Evolutionary conservation across 2,113 vertebrate genomes (phyloP), one percentile per base, ranked within the genome.

Genomic region (Myanophis thanlyinensis): DNA sequence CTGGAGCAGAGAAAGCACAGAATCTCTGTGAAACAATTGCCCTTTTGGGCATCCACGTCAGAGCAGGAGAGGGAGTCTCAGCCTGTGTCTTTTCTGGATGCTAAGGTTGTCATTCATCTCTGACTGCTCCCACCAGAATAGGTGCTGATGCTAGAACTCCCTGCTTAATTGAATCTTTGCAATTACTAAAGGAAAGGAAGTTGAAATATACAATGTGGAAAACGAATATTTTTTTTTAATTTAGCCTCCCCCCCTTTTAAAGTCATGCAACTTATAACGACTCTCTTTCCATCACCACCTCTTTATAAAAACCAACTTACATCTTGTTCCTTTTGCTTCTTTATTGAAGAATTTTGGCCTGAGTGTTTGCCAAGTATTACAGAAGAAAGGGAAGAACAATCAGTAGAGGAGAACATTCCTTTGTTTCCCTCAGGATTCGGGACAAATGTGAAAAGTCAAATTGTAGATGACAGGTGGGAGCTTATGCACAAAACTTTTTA

Each of bases 381-480:
- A 89, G 96, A 97, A 93, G 93, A 97, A 46, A 52, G 67, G 56
- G 84, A 22, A 51, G 91, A 96, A 46, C 85, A 93, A 54, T 52
- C 92, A 54, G 22, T 30, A 35, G 93, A 93, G 35, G 93, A 96
- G 73, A 56, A 94, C 3, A 54, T 93, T 91, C 22, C n/a, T 35
- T 46, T 90, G 44, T 91, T 91, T 73, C 91, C 92, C 1, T 97
- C 97, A 93, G 95, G 92, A 59, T 51, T 23, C 85, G 90, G 95
- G 11, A 84, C 54, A 88, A 94, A 92, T 18, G 84, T 52, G 35
- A 93, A 54, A 54, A 85, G 87, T 73, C 91, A 22, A 44, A 94
- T 94, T 51, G 91, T 3, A 54, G 97, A 97, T 90, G 94, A 96
- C 49, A 97, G 97, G 97, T 95, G 46, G 94, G 87, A 91, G 92